A percentile compares a stretch with the other conserved stretches of the same genome.
These are phyloP conservation scores for Xenopus laevis DNA, from an alignment of 2,113 vertebrate species.

Conservation along the genomic window DNA sequence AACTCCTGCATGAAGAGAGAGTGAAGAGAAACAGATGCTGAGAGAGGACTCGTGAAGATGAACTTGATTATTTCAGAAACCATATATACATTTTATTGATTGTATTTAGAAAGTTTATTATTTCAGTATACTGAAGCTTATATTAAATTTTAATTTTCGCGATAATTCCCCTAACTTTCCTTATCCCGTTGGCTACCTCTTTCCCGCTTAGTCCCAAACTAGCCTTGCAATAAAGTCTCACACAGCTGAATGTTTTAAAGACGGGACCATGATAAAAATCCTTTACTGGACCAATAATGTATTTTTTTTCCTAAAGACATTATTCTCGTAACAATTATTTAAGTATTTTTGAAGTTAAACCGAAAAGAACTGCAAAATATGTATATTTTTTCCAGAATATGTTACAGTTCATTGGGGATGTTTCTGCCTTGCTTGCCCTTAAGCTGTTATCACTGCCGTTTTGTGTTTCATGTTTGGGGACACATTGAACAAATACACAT, in stretches of 20 bases:
- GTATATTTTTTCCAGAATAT: slow-evolving; percentile 17
- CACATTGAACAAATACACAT: neutral
- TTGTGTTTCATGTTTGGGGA: neutral
- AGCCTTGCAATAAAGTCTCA: slow-evolving; percentile 24
- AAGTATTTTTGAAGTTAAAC: neutral
- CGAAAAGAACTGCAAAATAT: slow-evolving; percentile 6
- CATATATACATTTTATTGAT: too few relatives aligned
- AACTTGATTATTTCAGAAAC: too few relatives aligned
- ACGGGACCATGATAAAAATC: slow-evolving; percentile 44
- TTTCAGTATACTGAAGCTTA: too few relatives aligned
- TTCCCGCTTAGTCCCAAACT: neutral
- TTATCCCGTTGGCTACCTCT: neutral
- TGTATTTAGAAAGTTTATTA: too few relatives aligned
- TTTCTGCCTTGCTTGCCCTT: neutral
- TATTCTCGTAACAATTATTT: neutral
- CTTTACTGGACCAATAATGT: slow-evolving; percentile 21
- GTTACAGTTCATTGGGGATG: slow-evolving; percentile 19
- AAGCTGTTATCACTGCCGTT: slow-evolving; percentile 35
- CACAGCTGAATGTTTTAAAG: slow-evolving; percentile 38
- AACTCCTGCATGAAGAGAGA: too few relatives aligned
- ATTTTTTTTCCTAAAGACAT: slow-evolving; percentile 27
- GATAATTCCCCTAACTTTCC: too few relatives aligned
- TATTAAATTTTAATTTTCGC: too few relatives aligned
- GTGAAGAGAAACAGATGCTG: too few relatives aligned
- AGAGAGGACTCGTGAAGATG: too few relatives aligned